These are phyloP conservation scores for Coryphaenoides rupestris DNA, from an alignment of 2,113 vertebrate genomes.

Conservation along the genomic window DNA sequence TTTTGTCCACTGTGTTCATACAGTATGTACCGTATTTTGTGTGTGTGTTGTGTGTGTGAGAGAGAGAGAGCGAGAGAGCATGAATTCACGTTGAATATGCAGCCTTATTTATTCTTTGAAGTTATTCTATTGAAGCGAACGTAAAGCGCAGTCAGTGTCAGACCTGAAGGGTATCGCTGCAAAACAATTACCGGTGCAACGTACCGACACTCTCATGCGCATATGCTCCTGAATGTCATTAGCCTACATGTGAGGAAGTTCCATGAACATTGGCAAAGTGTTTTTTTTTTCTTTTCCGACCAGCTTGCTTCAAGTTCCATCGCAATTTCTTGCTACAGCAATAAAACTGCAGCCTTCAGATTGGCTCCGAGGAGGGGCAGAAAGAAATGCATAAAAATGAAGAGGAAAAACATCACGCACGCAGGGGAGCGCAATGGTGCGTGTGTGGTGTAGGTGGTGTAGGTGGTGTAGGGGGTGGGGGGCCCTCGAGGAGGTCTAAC, in stretches of 20 bases:
- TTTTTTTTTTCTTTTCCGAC: constrained; percentile 12
- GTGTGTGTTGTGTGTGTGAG: no score
- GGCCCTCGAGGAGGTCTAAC: neutral
- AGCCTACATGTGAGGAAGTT: no score
- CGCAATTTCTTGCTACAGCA: constrained; percentile 19
- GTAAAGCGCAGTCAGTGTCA: neutral
- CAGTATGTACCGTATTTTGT: no score
- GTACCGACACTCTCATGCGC: constrained; percentile 17
- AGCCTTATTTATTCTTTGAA: constrained; percentile 1
- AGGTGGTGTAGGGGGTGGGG: neutral
- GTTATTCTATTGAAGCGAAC: neutral
- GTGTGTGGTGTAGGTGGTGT: no score
- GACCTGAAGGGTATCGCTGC: constrained; percentile 16
- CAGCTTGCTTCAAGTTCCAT: constrained; percentile 29
- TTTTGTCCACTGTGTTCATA: no score
- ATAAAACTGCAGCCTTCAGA: constrained; percentile 39
- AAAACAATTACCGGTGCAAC: constrained; percentile 1
- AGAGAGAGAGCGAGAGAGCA: neutral
- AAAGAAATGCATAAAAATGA: neutral
- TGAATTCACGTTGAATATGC: neutral
- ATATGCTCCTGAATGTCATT: no score
- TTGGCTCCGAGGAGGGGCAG: constrained; percentile 30
- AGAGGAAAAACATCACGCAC: constrained; percentile 35
- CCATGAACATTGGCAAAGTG: neutral
- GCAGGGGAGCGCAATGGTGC: constrained; percentile 16